These are phyloP conservation scores for Digitonthophagus gazella DNA, from an alignment of 2,888 invertebrate genomes.

Conservation along the genomic window DNA sequence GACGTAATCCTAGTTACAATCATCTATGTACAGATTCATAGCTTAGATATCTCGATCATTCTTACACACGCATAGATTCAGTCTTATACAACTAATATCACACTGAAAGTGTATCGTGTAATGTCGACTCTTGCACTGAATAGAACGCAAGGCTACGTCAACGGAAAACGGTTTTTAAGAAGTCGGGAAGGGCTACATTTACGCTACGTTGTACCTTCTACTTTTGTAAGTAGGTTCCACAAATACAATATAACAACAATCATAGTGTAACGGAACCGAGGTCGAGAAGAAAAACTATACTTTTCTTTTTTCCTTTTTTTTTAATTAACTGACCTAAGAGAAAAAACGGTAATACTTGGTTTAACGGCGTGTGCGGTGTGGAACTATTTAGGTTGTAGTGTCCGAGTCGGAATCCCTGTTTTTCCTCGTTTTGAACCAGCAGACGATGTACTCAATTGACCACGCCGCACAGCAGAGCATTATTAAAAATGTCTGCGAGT, in stretches of 20 bases:
- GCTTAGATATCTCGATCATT: constrained; percentile 32
- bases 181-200: no score
- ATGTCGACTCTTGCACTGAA: constrained; percentile 1
- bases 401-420: constrained; percentile 48
- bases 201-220: not conserved
- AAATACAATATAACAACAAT: not conserved
- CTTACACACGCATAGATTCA: constrained; percentile 36
- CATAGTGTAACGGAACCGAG: not conserved
- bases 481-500: constrained; percentile 69
- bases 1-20: constrained; percentile 5
- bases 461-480: constrained; percentile 68
- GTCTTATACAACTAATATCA: constrained; percentile 42
- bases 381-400: constrained; percentile 34
- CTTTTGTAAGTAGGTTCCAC: not conserved
- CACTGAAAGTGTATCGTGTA: constrained; percentile 33
- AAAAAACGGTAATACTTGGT: constrained; percentile 6
- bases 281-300: not conserved
- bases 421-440: constrained; percentile 48
- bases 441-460: constrained; percentile 61
- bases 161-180: not conserved
- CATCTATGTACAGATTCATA: constrained; percentile 27
- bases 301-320: no score
- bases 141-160: not conserved
- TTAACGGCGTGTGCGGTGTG: not conserved
- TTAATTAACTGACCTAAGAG: not conserved